A percentile compares a stretch with the other conserved stretches of the same genome.
These are phyloP conservation scores for Chamaedrilus cognettii DNA, from an alignment of 2,888 invertebrate species.

Conservation along the genomic window DNA sequence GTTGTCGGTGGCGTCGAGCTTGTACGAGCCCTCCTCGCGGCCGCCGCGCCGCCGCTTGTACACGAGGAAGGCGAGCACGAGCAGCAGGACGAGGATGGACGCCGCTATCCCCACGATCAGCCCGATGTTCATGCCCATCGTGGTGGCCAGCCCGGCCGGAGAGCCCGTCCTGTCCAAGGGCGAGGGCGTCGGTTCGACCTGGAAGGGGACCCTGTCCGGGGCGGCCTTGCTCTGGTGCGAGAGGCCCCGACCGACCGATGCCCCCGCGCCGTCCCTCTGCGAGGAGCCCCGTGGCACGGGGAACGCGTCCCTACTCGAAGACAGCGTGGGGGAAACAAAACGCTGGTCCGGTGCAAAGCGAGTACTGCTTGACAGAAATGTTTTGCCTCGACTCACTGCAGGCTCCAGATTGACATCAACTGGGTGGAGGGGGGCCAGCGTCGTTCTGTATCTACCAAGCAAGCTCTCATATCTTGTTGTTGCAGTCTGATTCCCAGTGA, in stretches of 20 bases:
- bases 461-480: no score
- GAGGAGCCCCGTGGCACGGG: background rate
- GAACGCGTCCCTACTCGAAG: no score
- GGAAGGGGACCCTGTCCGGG: background rate
- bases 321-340: background rate
- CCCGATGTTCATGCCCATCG: slow-evolving; percentile 1
- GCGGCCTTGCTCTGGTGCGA: background rate
- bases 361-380: background rate
- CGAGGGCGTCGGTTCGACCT: background rate
- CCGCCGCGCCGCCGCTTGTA: slow-evolving; percentile 15
- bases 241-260: background rate
- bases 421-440: no score
- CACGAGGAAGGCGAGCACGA: slow-evolving; percentile 16
- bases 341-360: background rate
- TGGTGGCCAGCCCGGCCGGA: background rate
- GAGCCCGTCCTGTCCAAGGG: background rate
- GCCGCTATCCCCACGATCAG: slow-evolving; percentile 16
- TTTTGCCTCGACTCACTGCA: background rate
- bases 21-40: slow-evolving; percentile 22
- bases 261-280: no score
- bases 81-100: slow-evolving; percentile 8
- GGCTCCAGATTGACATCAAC: no score
- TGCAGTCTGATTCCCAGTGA: no score
- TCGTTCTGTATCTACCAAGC: no score
- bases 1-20: slow-evolving; percentile 18